Evolutionary conservation across 2,113 vertebrate species (phyloP), one percentile per base, ranked within the genome.

Genomic region (Lepus americanus): DNA sequence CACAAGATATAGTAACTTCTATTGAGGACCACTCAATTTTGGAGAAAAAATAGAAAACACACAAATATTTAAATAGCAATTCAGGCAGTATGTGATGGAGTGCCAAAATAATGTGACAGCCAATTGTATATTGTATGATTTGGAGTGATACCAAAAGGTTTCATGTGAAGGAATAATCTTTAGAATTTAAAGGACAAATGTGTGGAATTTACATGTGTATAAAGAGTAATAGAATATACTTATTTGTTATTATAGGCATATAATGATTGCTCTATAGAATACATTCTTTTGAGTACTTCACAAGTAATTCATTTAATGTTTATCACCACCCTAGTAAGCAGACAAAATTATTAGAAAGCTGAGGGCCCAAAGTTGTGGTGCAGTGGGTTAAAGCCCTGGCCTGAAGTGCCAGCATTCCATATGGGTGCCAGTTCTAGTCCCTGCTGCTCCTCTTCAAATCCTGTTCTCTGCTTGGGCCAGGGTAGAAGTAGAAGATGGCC

Each of bases 51-150:
- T 27, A 78, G 25, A 89, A 94, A 86, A 77, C 80, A 31, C 29
- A 69, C 10, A 66, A 12, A 83, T 90, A 90, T 83, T 90, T 79
- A 81, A 90, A 31, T 87, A 74, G 79, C 19, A 29, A 36, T 84
- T 76, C 16, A 70, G 17, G n/a, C 29, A 67, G 22, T 63, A 33
- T 74, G 16, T 66, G 90, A 55, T 23, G 36, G 78, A 31, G 23
- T 36, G 9, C 22, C 59, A 79, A 67, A 74, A 77, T 87, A 95
- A 83, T 87, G 31, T 79, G 33, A 76, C 14, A 92, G 17, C 79
- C 55, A 49, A 3, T 86, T 82, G 49, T 77, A 25, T 66, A 39
- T 31, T 79, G 23, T 55, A 1, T 72, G 39, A 53, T 51, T 66
- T 95, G 67, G 12, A 70, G 44, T 89, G 79, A 59, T 86, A n/a